Base-by-base conservation (phyloP, 2,113 vertebrate species). In the Macrotus californicus region DNA sequence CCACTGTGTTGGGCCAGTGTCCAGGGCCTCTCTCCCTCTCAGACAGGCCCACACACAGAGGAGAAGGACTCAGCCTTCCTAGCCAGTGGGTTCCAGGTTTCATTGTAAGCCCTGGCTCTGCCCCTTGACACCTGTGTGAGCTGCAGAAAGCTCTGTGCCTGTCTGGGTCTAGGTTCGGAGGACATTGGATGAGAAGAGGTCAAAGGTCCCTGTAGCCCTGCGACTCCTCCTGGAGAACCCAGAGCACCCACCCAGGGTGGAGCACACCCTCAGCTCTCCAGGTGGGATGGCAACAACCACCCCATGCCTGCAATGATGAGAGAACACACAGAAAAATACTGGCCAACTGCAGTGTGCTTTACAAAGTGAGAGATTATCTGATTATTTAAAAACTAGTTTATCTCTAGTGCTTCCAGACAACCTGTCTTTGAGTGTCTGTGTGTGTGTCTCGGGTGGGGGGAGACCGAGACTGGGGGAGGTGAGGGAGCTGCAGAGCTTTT, bases 231-330 rank as follows among this genome's bases (percentile, higher is more conserved):
- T 1, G 9, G 29, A 85, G 52, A 46, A 67, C 11, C n/a, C 19
- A 4, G 7, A 64, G 72, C 7, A 2, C 46, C 59, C 7, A 2
- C 46, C 59, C 15, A 26, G 67, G n/a, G 24, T 1, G 2, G 39
- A 76, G 54, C 16, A 48, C 0, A 34, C 8, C 2, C 15, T 85
- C 15, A 21, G 31, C 13, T 54, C 1, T 5, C 7, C 1, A 0
- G 59, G n/a, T n/a, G 39, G 88, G 69, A 29, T 1, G 18, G 59
- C 15, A 41, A 46, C 10, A 69, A 3, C 4, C 36, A 36, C 13
- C 54, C 7, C 12, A 13, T 1, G 10, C 29, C 15, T 15, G 22
- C 3, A 15, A 6, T 0, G 36, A 34, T 6, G 13, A 29, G 56
- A 93, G 19, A 72, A 81, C 1, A 13, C 7, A 21, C 8, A 22